Base-by-base conservation (phyloP, 2,113 vertebrate genomes). In the Sakesphorus luctuosus region DNA sequence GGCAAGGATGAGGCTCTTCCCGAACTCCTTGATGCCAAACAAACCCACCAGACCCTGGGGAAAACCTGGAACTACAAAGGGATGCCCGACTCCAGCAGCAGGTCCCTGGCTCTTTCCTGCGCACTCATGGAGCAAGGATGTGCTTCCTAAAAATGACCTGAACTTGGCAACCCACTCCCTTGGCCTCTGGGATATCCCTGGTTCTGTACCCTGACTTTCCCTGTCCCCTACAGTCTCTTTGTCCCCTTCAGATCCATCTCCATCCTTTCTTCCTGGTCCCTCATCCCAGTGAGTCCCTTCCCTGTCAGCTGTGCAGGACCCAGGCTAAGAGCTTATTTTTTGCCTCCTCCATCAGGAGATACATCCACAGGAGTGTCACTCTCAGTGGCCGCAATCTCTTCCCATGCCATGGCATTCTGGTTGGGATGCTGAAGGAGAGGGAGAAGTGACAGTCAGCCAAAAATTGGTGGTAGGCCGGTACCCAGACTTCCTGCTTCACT, bases 121-220 rank as follows among this genome's bases (percentile, higher is more conserved):
- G 0, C 0, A 0, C n/a, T 7, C 4, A 2, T 18, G 33, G 49
- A 65, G 15, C 13, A 19, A 59, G 35, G 65, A 77, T 9, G 59
- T 2, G 33, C 36, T 61, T 18, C 36, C 50, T 3, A 36, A 87
- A 84, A 53, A 33, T 0, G 16, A 26, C 10, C 35, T 3, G 19
- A 65, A 50, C 47, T 80, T 91, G 50, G 29, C 53, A 55, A 28
- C 16, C 11, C 0, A 0, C 23, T 47, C 11, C 43, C 31, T 14
- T 3, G 56, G 36, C n/a, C 21, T 26, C 67, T 2, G 18, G 13
- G 3, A 15, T 29, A 38, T 18, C 53, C 65, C 38, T 3, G n/a
- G 6, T 3, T 25, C 47, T 36, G 24, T 25, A 17, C 6, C 20
- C 52, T 7, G 13, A 4, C 15, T 7, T 31, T 5, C 29, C 47